Percentiles rank a stretch among this genome's conserved stretches.
Evolutionary conservation across 2,113 vertebrate species (phyloP).

Genomic region (Tragulus kanchil): DNA sequence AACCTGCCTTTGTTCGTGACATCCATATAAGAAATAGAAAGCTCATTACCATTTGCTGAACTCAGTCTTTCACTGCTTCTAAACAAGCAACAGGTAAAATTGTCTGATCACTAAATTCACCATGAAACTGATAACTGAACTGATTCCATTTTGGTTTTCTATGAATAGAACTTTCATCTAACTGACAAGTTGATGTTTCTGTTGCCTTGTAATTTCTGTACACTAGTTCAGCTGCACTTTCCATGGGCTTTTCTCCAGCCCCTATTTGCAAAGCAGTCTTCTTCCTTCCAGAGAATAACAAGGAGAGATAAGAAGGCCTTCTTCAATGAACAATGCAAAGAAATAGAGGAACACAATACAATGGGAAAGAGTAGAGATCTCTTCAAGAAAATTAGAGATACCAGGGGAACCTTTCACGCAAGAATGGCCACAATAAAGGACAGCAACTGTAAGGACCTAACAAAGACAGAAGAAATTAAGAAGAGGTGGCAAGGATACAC

Average conservation of each 20-base stretch:
- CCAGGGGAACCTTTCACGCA: not conserved
- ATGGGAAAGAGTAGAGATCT: not conserved
- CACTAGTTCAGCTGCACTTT: not conserved
- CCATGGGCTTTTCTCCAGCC: not conserved
- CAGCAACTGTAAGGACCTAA: not conserved
- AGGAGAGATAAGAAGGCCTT: not conserved
- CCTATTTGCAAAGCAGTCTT: not conserved
- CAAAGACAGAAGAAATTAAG: not conserved
- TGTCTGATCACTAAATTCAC: not conserved
- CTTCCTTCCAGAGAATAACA: not conserved
- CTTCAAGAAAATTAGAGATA: not conserved
- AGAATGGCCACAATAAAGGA: not conserved
- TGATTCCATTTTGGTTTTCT: not conserved
- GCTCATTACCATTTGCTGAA: not conserved
- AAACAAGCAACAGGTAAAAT: not conserved
- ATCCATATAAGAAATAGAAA: not conserved
- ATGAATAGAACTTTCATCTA: not conserved
- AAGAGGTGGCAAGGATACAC: not conserved
- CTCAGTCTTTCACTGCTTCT: not conserved
- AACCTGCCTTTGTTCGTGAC: not conserved
- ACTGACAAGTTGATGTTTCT: not conserved
- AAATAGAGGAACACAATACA: not conserved
- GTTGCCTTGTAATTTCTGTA: not conserved
- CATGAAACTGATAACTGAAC: fast-evolving
- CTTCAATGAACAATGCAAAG: not conserved